A percentile compares a stretch with the other conserved stretches of the same genome.
These are phyloP conservation scores for Sesia apiformis DNA, from an alignment of 2,888 invertebrate species.

Conservation along the genomic window DNA sequence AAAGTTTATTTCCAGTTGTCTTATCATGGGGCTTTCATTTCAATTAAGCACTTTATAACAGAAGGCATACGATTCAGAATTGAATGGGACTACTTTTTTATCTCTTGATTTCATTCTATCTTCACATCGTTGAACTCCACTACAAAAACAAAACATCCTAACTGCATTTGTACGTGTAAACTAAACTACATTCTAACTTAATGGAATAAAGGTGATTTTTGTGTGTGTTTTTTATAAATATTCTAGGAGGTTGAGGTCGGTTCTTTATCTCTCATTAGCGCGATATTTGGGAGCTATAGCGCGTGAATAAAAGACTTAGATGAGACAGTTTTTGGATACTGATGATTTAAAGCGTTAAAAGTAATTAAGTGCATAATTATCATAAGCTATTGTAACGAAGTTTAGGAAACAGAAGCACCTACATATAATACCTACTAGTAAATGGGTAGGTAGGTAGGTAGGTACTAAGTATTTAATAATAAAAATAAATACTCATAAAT, in stretches of 20 bases:
- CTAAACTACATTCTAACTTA: conserved; percentile 15
- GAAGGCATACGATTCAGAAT: conserved; percentile 30
- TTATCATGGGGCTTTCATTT: conserved; percentile 9
- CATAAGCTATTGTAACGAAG: no score
- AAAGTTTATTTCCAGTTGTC: conserved; percentile 14
- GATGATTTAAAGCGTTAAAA: conserved; percentile 3
- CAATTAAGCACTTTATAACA: conserved; percentile 19
- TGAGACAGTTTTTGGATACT: no score
- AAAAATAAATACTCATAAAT: not conserved
- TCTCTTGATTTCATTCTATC: conserved; percentile 53
- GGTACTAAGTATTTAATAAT: not conserved
- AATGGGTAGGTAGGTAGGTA: not conserved
- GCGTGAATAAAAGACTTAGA: conserved; percentile 24
- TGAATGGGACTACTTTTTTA: conserved; percentile 26
- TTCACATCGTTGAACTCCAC: conserved; percentile 44
- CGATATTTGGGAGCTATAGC: conserved; percentile 42
- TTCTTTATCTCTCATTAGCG: conserved; percentile 45
- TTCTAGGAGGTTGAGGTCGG: conserved; percentile 11
- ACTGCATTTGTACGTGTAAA: conserved; percentile 5
- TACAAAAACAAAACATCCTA: conserved; percentile 20
- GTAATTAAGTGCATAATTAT: no score
- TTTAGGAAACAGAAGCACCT: not conserved
- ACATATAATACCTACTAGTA: not conserved
- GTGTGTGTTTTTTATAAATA: not conserved
- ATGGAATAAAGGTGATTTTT: conserved; percentile 13